Evolutionary conservation across 53 echinoderm and acorn worm genomes (phyloP).

Genomic region (Pentamera pediparva): DNA sequence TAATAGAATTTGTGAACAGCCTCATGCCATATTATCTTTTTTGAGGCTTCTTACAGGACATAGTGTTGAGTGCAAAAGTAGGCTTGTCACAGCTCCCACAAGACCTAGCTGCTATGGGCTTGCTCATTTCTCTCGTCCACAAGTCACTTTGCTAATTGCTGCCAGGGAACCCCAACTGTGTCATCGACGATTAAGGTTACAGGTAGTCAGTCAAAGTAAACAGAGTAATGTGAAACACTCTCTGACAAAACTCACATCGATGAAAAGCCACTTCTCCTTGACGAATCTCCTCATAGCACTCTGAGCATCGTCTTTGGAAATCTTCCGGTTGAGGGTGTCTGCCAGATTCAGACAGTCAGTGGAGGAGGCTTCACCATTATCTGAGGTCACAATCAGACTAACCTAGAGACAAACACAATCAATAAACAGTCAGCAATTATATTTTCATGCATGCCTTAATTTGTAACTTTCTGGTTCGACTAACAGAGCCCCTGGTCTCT

Average conservation of each 20-base stretch:
- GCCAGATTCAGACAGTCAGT: conserved; percentile 76
- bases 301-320: conserved; percentile 77
- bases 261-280: conserved; percentile 69
- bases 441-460: too few species aligned
- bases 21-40: too few species aligned
- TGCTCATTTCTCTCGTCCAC: too few species aligned
- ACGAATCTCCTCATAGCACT: conserved; percentile 54
- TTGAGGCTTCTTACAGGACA: too few species aligned
- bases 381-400: conserved; percentile 57
- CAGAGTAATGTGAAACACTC: background rate
- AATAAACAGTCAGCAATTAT: background rate
- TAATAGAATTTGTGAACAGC: too few species aligned
- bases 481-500: too few species aligned
- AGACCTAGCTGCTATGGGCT: too few species aligned
- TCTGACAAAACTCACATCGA: conserved; percentile 40
- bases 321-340: conserved; percentile 43
- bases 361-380: conserved; percentile 69
- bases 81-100: too few species aligned
- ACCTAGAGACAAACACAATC: conserved; percentile 32
- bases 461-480: too few species aligned
- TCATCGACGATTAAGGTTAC: background rate
- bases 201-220: background rate
- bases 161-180: background rate
- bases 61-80: too few species aligned
- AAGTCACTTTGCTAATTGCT: background rate